Conservation (phyloP, 2,113 vertebrate genomes). For the Bostrychus sinensis region DNA sequence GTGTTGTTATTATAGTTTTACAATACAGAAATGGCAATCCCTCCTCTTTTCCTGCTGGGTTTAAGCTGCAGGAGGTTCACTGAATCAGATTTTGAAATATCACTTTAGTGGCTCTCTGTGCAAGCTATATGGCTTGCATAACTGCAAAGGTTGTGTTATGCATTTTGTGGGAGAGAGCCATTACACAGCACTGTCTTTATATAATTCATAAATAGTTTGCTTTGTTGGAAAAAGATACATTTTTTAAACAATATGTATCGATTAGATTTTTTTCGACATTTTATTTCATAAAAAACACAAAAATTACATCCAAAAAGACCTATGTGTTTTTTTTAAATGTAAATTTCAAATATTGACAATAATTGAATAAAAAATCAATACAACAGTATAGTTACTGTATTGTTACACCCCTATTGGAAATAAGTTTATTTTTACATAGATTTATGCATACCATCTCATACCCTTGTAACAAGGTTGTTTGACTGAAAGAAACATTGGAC, state of each 20-base stretch:
- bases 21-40: constrained; percentile 41
- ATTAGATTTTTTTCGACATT: too few relatives aligned
- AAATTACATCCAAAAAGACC: too few relatives aligned
- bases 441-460: too few relatives aligned
- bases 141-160: too few relatives aligned
- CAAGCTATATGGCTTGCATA: too few relatives aligned
- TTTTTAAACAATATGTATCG: constrained; percentile 23
- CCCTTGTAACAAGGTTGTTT: constrained; percentile 48
- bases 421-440: too few relatives aligned
- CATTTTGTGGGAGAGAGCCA: background rate
- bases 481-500: constrained; percentile 28
- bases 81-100: constrained; percentile 42
- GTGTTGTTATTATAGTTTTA: constrained; percentile 49
- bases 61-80: constrained; percentile 51
- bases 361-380: too few relatives aligned
- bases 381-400: too few relatives aligned
- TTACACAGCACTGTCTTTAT: background rate
- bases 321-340: too few relatives aligned
- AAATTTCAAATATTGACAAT: too few relatives aligned
- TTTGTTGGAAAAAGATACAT: constrained; percentile 27
- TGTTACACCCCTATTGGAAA: too few relatives aligned
- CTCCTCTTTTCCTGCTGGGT: constrained; percentile 49
- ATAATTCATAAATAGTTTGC: constrained; percentile 1
- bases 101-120: constrained; percentile 1
- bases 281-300: too few relatives aligned